Percentiles rank a stretch among this genome's conserved stretches.
Conservation (phyloP, 2,888 invertebrate species). For the Sminthurinus aureus region DNA sequence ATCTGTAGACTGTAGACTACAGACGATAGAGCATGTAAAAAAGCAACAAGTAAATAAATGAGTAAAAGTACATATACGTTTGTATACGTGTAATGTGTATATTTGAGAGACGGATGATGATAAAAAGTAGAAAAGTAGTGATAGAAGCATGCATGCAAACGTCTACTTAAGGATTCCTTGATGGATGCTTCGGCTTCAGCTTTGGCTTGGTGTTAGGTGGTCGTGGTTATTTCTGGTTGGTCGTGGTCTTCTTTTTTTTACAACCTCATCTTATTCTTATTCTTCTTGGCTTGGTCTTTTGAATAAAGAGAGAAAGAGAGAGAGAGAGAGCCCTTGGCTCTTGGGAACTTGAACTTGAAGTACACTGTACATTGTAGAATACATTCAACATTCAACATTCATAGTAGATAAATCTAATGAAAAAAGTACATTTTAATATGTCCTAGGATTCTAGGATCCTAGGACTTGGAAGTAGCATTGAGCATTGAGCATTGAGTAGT, state of each 20-base stretch:
- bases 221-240: conserved; percentile 2
- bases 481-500: no score
- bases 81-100: neutral
- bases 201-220: neutral
- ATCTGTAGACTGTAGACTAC: no score
- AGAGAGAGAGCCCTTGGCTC: conserved; percentile 13
- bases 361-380: no score
- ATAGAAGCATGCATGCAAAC: conserved; percentile 34
- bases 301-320: neutral
- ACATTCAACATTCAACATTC: neutral
- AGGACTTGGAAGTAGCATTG: no score
- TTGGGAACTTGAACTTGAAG: neutral
- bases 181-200: conserved; percentile 6
- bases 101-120: neutral
- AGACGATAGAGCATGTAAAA: no score
- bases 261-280: neutral
- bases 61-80: neutral
- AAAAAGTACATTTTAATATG: conserved; percentile 11
- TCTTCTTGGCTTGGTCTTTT: neutral
- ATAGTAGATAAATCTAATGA: neutral
- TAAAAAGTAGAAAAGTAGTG: neutral
- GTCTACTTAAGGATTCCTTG: conserved; percentile 31
- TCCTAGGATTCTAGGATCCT: neutral
- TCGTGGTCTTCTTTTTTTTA: conserved; percentile 28
- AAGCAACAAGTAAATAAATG: neutral